Evolutionary conservation across 2,888 invertebrate species (phyloP).

Genomic region (Smittia aterrima): DNA sequence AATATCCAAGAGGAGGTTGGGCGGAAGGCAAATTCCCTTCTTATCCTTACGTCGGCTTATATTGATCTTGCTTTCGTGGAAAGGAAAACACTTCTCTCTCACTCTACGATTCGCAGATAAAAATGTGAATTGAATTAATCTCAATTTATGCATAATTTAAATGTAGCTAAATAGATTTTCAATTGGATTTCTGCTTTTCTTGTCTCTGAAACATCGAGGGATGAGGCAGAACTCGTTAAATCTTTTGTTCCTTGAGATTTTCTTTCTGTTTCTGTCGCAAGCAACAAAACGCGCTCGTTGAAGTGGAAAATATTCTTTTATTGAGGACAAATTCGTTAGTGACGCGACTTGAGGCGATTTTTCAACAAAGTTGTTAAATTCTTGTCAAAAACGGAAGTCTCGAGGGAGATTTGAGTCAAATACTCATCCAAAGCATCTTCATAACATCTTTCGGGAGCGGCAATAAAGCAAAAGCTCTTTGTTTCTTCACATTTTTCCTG

Average conservation of each 20-base stretch:
- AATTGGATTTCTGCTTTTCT: conserved; percentile 19
- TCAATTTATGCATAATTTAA: conserved; percentile 38
- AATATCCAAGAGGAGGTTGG: not conserved
- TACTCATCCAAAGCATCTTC: not conserved
- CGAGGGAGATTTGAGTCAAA: not conserved
- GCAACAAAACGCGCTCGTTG: not conserved
- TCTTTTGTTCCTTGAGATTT: not conserved
- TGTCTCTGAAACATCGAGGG: too few relatives aligned
- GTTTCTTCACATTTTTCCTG: not conserved
- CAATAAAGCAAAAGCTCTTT: not conserved
- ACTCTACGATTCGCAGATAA: not conserved
- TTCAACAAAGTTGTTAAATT: conserved; percentile 6
- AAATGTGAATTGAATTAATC: conserved; percentile 34
- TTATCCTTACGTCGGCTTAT: not conserved
- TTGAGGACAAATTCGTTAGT: not conserved
- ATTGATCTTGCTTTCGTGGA: not conserved
- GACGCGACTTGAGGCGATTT: not conserved
- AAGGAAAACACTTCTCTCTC: not conserved
- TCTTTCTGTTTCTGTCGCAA: not conserved
- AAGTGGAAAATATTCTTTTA: conserved; percentile 1
- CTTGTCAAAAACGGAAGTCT: not conserved
- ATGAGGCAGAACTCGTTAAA: not conserved
- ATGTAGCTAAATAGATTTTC: conserved; percentile 21
- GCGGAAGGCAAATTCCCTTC: not conserved
- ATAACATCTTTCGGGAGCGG: not conserved